Conservation (phyloP, 2,113 vertebrate genomes). For the Corvus moneduloides region DNA sequence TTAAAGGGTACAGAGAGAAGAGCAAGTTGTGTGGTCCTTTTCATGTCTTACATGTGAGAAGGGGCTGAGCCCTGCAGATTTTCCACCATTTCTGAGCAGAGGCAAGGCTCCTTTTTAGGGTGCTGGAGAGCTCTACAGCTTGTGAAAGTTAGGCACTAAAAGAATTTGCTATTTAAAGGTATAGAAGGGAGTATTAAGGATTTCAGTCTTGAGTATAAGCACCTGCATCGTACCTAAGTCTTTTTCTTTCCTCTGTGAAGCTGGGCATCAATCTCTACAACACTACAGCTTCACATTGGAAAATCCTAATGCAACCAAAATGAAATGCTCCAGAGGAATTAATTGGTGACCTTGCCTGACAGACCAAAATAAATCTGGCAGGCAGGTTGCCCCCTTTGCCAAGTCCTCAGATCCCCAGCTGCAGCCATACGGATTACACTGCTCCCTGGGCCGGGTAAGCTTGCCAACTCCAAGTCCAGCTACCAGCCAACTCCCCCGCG, state of each 20-base stretch:
- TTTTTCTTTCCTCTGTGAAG: background rate
- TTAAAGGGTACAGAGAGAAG: background rate
- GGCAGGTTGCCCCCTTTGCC: background rate
- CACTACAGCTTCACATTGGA: background rate
- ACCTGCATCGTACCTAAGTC: background rate
- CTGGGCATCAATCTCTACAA: background rate
- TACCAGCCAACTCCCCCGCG: background rate
- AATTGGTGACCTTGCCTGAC: conserved; percentile 58
- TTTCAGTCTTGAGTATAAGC: background rate
- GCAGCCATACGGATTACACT: background rate
- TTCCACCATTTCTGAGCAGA: background rate
- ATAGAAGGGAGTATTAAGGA: background rate
- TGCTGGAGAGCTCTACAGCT: background rate
- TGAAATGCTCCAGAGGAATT: conserved; percentile 17
- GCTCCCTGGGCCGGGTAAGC: background rate
- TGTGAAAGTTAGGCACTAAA: background rate
- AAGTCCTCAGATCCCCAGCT: conserved; percentile 43
- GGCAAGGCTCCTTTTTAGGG: background rate
- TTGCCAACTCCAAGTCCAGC: background rate
- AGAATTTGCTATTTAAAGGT: background rate
- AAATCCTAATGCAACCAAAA: conserved; percentile 26
- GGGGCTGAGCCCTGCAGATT: background rate
- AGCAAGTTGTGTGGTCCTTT: background rate
- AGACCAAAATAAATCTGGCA: conserved; percentile 57
- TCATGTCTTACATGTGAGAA: background rate